Conservation (phyloP, 2,113 vertebrate species). For the Pseudolaguvia tuberculata region DNA sequence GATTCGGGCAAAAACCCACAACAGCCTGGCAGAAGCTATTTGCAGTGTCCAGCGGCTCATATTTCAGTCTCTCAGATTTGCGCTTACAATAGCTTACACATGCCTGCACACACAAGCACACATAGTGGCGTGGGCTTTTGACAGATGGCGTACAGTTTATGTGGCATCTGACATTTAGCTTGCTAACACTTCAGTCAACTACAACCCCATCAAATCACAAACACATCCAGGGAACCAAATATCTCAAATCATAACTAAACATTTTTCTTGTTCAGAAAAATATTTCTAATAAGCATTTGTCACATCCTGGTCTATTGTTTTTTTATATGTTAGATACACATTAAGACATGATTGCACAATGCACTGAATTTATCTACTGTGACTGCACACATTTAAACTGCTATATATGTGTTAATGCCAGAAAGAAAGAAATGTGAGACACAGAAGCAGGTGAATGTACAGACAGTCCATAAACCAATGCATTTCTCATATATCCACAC, state of each 20-base stretch:
- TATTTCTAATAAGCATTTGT: background rate
- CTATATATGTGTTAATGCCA: slow-evolving; percentile 10
- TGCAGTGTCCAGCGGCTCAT: background rate
- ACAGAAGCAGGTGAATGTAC: slow-evolving; percentile 30
- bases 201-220: slow-evolving; percentile 54
- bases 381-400: slow-evolving; percentile 1
- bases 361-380: slow-evolving; percentile 2
- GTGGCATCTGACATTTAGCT: slow-evolving; percentile 72
- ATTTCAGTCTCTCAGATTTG: slow-evolving; percentile 1
- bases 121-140: slow-evolving; percentile 54
- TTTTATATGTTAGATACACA: background rate
- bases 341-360: slow-evolving; percentile 7
- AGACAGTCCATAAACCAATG: slow-evolving; percentile 28
- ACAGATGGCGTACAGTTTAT: slow-evolving; percentile 71
- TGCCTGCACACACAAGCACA: slow-evolving; percentile 13
- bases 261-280: slow-evolving; percentile 49
- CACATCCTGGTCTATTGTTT: slow-evolving; percentile 12
- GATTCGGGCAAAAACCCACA: background rate
- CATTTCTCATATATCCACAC: slow-evolving; percentile 38
- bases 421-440: background rate
- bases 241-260: slow-evolving; percentile 65
- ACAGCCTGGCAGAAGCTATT: slow-evolving; percentile 1
- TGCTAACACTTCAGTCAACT: slow-evolving; percentile 67
- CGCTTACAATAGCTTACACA: slow-evolving; percentile 2
- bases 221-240: slow-evolving; percentile 69